Evolutionary conservation across 30 jellyfish, hydroid and myxozoan species (phyloP).

Genomic region (Turritopsis rubra): DNA sequence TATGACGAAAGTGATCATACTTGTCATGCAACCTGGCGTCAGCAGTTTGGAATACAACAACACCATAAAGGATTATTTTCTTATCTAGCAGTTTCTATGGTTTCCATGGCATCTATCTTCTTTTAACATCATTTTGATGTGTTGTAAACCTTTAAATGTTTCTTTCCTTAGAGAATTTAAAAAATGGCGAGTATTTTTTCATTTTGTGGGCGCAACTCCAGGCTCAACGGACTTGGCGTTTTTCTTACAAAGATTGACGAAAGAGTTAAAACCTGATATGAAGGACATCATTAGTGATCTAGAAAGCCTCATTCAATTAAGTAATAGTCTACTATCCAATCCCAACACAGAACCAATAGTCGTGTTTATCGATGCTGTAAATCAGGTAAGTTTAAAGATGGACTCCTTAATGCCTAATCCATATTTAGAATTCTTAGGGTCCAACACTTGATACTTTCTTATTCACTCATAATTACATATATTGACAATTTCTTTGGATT

Average conservation of each 20-base stretch:
- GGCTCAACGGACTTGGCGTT: conserved; percentile 99
- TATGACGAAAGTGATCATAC: too few relatives aligned
- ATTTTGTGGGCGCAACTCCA: conserved; percentile 99
- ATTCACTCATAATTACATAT: too few relatives aligned
- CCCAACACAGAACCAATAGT: conserved; percentile 91
- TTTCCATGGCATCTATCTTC: too few relatives aligned
- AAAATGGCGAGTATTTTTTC: conserved; percentile 85
- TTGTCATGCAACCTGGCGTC: too few relatives aligned
- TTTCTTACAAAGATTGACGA: conserved; percentile 85
- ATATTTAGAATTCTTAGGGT: too few relatives aligned
- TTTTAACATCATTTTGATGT: too few relatives aligned
- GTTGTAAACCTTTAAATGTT: too few relatives aligned
- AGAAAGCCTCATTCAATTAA: conserved; percentile 82
- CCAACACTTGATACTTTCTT: too few relatives aligned
- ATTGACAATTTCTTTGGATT: too few relatives aligned
- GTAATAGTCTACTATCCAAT: conserved; percentile 84
- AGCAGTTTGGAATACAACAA: neutral
- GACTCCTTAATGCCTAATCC: neutral
- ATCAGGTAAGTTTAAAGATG: conserved; percentile 52
- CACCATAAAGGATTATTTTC: too few relatives aligned
- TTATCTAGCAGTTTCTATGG: too few relatives aligned
- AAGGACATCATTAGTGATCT: conserved; percentile 89
- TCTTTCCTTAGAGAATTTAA: conserved; percentile 65
- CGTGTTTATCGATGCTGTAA: conserved; percentile 87
- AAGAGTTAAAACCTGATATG: conserved; percentile 91